Conservation (phyloP, 2,113 vertebrate species). For the Phocoena phocoena region DNA sequence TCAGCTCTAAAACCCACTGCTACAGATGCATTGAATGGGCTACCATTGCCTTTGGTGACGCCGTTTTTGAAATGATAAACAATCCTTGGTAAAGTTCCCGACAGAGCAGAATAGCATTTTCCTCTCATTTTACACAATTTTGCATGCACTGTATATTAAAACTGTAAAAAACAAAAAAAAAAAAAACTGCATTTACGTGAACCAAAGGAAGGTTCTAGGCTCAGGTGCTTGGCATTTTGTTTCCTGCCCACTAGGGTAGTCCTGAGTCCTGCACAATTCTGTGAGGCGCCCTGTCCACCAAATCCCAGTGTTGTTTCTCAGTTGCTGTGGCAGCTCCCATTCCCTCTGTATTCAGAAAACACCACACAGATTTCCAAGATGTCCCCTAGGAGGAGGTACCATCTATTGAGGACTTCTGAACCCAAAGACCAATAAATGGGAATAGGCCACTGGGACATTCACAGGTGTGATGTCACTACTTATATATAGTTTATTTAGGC, state of each 20-base stretch:
- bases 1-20: not conserved
- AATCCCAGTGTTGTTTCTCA: not conserved
- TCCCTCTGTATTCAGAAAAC: not conserved
- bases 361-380: not conserved
- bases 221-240: not conserved
- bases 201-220: not conserved
- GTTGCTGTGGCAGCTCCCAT: not conserved
- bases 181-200: not conserved
- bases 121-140: not conserved
- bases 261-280: not conserved
- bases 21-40: not conserved
- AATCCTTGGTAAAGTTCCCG: not conserved
- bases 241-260: not conserved
- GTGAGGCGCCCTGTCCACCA: not conserved
- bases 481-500: not conserved
- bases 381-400: fast-evolving
- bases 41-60: fast-evolving
- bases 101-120: not conserved
- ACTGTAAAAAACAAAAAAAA: not conserved
- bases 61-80: not conserved
- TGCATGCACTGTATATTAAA: not conserved
- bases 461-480: too few relatives aligned
- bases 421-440: not conserved
- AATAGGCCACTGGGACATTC: not conserved
- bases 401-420: not conserved